phyloP scores from a whole-genome alignment of 2,797 vertebrate species.

The Orientallactaga sibirica region DNA sequence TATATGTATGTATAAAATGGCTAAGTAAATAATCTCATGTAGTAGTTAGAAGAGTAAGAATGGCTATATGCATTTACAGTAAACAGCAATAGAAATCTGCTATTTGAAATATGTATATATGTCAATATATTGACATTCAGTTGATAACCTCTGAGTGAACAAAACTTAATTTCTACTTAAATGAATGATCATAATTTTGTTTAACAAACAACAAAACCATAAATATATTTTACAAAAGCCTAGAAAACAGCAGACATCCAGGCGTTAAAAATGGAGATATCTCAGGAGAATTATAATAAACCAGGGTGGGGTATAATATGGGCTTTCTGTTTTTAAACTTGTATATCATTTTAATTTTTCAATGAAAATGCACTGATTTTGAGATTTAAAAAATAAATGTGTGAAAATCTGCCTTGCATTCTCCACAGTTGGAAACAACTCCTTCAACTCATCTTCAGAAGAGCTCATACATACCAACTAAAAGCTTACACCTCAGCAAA shows the following conservation, averaged over 20 bases:
- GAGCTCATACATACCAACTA: background rate
- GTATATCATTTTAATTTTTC: background rate
- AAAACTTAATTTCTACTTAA: conserved; percentile 26
- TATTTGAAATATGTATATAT: conserved; percentile 28
- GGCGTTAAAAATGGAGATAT: background rate
- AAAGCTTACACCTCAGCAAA: background rate
- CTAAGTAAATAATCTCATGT: too few relatives aligned
- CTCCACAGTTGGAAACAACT: background rate
- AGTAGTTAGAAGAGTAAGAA: too few relatives aligned
- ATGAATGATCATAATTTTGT: conserved; percentile 27
- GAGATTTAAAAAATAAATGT: background rate
- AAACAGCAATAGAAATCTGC: background rate
- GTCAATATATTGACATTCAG: background rate
- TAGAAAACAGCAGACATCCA: background rate
- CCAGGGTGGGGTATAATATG: background rate
- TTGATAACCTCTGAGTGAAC: conserved; percentile 29
- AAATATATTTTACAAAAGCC: background rate
- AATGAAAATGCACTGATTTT: background rate
- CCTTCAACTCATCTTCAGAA: background rate
- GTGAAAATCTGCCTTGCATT: background rate
- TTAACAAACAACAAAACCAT: background rate
- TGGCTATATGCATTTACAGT: too few relatives aligned
- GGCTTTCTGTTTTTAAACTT: conserved; percentile 7
- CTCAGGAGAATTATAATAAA: background rate
- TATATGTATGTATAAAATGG: background rate